phyloP scores from a whole-genome alignment of 2,888 invertebrate genomes.

The Bellardia pandia region DNA sequence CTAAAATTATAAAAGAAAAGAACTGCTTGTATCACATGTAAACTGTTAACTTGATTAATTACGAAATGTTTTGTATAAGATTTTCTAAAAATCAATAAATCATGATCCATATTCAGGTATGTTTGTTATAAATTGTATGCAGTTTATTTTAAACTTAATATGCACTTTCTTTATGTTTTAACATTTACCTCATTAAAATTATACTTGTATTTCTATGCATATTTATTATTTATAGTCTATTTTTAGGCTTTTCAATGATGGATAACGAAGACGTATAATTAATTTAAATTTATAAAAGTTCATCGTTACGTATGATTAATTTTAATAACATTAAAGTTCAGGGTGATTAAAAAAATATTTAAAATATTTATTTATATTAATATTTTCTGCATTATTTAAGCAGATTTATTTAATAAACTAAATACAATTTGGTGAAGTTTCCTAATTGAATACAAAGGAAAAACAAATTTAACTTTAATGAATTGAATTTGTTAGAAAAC shows the following conservation, averaged over 20 bases:
- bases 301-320: constrained; percentile 21
- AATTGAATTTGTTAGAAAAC: too few species aligned
- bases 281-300: constrained; percentile 21
- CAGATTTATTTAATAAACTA: too few species aligned
- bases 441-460: neutral
- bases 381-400: too few species aligned
- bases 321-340: constrained; percentile 23
- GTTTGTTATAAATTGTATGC: too few species aligned
- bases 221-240: constrained; percentile 1
- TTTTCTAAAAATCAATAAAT: neutral
- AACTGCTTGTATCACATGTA: too few species aligned
- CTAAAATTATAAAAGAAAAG: constrained; percentile 81
- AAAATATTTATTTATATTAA: too few species aligned
- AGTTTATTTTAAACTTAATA: too few species aligned
- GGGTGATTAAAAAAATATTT: constrained; percentile 4
- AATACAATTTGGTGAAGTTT: too few species aligned
- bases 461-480: too few species aligned
- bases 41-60: constrained; percentile 17
- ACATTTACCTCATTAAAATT: neutral
- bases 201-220: neutral
- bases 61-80: neutral
- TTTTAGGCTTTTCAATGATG: constrained; percentile 10
- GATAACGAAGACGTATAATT: constrained; percentile 13
- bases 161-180: too few species aligned
- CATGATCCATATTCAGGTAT: neutral